Conservation (phyloP, 2,113 vertebrate species). For the Phyllostomus hastatus region DNA sequence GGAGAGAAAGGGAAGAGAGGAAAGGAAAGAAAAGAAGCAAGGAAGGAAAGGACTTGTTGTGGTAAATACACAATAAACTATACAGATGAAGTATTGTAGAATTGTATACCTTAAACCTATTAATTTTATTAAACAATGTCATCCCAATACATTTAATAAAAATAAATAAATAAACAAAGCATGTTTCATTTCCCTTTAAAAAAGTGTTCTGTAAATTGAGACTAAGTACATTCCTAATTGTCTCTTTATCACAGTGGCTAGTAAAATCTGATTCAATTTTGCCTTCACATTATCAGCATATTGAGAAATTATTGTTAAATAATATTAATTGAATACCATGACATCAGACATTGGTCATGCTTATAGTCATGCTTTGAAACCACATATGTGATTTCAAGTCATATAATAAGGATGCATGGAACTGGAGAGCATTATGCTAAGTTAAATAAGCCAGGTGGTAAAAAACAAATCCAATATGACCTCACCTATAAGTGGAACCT, state of each 20-base stretch:
- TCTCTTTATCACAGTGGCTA: background rate
- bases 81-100: no score
- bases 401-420: no score
- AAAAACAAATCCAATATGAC: no score
- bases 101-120: no score
- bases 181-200: background rate
- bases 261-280: background rate
- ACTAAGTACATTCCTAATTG: background rate
- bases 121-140: no score
- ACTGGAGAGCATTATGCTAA: no score
- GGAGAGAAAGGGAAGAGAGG: background rate
- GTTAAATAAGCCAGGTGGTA: no score
- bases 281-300: background rate
- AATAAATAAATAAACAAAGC: no score
- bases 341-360: background rate
- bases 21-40: background rate
- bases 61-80: no score
- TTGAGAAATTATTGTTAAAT: background rate
- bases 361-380: background rate
- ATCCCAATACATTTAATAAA: no score
- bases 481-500: no score
- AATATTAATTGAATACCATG: background rate
- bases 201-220: background rate
- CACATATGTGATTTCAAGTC: background rate
- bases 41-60: background rate